phyloP scores from a whole-genome alignment of 37 sponge, comb jelly and placozoan genomes.

The Halisarca cf. caerulea region DNA sequence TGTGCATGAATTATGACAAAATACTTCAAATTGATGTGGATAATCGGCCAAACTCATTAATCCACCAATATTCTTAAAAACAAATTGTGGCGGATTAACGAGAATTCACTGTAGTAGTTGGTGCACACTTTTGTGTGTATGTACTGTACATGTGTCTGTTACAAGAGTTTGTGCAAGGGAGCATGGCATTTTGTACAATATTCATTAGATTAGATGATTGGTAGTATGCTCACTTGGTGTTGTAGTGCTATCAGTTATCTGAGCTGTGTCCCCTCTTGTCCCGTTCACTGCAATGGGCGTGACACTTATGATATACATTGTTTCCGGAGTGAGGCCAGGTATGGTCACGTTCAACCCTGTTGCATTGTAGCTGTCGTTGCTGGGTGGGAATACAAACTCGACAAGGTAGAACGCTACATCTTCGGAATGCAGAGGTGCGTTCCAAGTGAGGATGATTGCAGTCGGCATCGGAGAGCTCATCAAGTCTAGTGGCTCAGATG shows the following conservation, averaged over 20 bases:
- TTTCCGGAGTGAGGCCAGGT: not conserved
- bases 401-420: not conserved
- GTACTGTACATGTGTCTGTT: too few relatives aligned
- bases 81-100: too few relatives aligned
- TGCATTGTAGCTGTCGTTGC: not conserved
- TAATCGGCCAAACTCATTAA: too few relatives aligned
- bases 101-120: too few relatives aligned
- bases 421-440: not conserved
- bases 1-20: too few relatives aligned
- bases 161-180: too few relatives aligned
- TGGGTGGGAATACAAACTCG: too few relatives aligned
- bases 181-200: too few relatives aligned
- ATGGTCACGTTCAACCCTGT: not conserved
- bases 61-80: too few relatives aligned
- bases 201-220: too few relatives aligned
- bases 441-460: not conserved
- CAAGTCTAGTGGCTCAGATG: not conserved
- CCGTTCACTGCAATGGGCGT: not conserved
- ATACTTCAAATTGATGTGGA: too few relatives aligned
- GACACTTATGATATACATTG: not conserved
- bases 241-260: not conserved
- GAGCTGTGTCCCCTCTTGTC: not conserved
- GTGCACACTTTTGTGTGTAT: too few relatives aligned
- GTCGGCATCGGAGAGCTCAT: not conserved
- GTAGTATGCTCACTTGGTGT: constrained; percentile 7